phyloP scores from a whole-genome alignment of 2,113 vertebrate species.

The Lontra canadensis region DNA sequence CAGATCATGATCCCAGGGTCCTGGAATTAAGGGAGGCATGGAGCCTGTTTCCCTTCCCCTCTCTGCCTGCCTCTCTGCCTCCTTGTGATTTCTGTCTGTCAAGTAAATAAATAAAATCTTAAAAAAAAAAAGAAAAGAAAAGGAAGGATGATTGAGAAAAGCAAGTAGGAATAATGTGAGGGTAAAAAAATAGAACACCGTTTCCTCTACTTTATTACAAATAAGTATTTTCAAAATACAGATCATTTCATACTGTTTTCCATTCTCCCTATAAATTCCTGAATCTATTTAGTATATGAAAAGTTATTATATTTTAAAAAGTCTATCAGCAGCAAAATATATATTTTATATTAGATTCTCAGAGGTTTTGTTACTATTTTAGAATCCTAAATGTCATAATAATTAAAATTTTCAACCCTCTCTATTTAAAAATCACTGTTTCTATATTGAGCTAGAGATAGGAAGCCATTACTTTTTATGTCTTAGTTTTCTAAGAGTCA shows the following conservation, averaged over 20 bases:
- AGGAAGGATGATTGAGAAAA: constrained; percentile 13
- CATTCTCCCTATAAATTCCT: neutral
- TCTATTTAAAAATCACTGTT: neutral
- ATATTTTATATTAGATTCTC: constrained; percentile 17
- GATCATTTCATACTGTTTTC: neutral
- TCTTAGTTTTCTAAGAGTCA: neutral
- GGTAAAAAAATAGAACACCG: neutral
- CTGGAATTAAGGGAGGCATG: too few relatives aligned
- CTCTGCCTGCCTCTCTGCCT: too few relatives aligned
- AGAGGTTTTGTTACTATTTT: constrained; percentile 3
- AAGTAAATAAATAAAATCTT: too few relatives aligned
- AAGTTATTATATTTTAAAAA: neutral
- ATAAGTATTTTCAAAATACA: neutral
- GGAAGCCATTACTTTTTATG: neutral
- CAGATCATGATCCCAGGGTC: too few relatives aligned
- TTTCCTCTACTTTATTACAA: neutral
- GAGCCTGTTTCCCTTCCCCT: too few relatives aligned
- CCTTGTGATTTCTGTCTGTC: too few relatives aligned
- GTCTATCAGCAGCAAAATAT: neutral
- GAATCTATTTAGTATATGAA: neutral
- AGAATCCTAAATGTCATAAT: neutral
- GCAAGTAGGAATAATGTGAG: neutral
- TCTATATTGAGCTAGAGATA: neutral
- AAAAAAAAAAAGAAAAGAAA: neutral
- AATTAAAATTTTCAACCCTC: neutral